Evolutionary conservation across 2,888 invertebrate species (phyloP).

Genomic region (Drosophila paucipuncta): DNA sequence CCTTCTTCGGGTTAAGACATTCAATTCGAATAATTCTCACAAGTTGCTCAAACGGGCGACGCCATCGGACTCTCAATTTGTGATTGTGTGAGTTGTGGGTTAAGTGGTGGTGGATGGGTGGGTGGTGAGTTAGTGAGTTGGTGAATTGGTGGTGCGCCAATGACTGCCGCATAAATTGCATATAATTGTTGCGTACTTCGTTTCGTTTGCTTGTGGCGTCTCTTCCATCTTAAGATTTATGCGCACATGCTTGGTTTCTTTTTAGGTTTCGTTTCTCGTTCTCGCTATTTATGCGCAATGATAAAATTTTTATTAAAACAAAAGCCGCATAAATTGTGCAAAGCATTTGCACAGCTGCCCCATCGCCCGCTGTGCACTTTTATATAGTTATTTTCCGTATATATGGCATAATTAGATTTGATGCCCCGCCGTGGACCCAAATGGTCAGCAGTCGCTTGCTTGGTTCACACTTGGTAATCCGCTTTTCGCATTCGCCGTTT

Average conservation of each 20-base stretch:
- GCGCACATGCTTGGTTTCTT: conserved; percentile 70
- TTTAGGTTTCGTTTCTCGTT: conserved; percentile 18
- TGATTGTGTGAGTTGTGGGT: conserved; percentile 21
- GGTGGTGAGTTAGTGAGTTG: background rate
- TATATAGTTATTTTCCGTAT: conserved; percentile 29
- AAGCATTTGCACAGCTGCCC: conserved; percentile 52
- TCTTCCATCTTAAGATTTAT: conserved; percentile 63
- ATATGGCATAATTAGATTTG: conserved; percentile 80
- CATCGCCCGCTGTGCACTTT: conserved; percentile 49
- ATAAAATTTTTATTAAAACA: conserved; percentile 81
- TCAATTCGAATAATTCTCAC: conserved; percentile 75
- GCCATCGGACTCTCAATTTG: conserved; percentile 50
- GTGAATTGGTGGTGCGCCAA: conserved; percentile 25
- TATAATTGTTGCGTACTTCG: conserved; percentile 77
- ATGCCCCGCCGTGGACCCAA: conserved; percentile 57
- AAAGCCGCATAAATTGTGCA: conserved; percentile 76
- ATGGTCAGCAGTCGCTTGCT: conserved; percentile 42
- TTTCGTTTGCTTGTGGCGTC: conserved; percentile 19
- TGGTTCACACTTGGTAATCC: conserved; percentile 80
- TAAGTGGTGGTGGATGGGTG: conserved; percentile 1
- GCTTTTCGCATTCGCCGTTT: conserved; percentile 63
- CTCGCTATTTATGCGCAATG: conserved; percentile 72
- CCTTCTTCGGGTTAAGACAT: conserved; percentile 68
- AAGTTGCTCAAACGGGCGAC: conserved; percentile 46
- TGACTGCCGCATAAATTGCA: conserved; percentile 82